Conservation (phyloP, 1,140 invertebrate species). For the Linepithema humile region DNA sequence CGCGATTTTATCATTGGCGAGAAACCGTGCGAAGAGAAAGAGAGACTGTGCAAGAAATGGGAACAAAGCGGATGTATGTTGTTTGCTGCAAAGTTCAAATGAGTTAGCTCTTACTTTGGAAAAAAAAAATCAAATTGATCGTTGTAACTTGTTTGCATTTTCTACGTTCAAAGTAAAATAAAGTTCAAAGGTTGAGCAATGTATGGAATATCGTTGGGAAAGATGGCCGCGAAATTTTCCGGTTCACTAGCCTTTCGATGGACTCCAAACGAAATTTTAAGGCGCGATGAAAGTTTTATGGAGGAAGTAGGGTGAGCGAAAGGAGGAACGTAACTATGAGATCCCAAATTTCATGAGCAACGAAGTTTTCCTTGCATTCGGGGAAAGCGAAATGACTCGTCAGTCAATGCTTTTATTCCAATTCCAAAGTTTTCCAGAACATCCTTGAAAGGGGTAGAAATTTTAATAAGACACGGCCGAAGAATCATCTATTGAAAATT, state of each 20-base stretch:
- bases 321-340: background rate
- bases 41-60: slow-evolving; percentile 63
- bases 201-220: background rate
- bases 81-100: slow-evolving; percentile 67
- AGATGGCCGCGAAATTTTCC: slow-evolving; percentile 61
- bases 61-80: slow-evolving; percentile 46
- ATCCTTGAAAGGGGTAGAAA: background rate
- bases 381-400: slow-evolving; percentile 52
- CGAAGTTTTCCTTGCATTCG: background rate
- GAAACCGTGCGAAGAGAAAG: slow-evolving; percentile 71
- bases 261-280: slow-evolving; percentile 65
- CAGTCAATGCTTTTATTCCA: slow-evolving; percentile 47
- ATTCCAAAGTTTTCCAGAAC: slow-evolving; percentile 15
- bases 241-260: slow-evolving; percentile 56
- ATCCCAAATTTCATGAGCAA: slow-evolving; percentile 62
- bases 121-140: background rate
- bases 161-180: background rate
- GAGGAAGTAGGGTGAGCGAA: slow-evolving; percentile 40
- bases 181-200: background rate
- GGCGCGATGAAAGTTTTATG: slow-evolving; percentile 73
- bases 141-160: background rate
- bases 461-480: background rate
- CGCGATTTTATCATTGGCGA: slow-evolving; percentile 74
- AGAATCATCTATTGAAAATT: background rate
- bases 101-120: background rate